Conservation (phyloP, 2,888 invertebrate species). For the Mayetiola destructor region DNA sequence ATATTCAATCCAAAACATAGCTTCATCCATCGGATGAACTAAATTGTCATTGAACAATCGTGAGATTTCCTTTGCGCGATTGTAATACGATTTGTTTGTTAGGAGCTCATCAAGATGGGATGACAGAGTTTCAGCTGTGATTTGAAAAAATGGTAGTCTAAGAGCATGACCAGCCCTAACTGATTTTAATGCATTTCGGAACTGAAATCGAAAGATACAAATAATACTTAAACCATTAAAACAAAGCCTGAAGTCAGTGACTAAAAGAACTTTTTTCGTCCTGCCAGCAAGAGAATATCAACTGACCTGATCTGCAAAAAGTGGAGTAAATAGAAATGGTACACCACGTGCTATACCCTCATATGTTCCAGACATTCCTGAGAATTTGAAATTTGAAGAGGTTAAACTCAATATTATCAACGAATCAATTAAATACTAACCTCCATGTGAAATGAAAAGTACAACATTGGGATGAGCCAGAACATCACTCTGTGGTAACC, state of each 20-base stretch:
- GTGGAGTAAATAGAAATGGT: slow-evolving; percentile 35
- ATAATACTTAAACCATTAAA: too few relatives aligned
- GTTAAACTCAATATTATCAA: background rate
- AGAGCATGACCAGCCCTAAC: slow-evolving; percentile 26
- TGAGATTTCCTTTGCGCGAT: slow-evolving; percentile 35
- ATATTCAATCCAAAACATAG: slow-evolving; percentile 47
- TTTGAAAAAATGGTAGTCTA: slow-evolving; percentile 16
- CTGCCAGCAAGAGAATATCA: too few relatives aligned
- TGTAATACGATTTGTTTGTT: slow-evolving; percentile 30
- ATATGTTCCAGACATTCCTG: background rate
- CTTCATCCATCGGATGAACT: slow-evolving; percentile 41
- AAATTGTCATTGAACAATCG: slow-evolving; percentile 40
- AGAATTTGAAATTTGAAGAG: background rate
- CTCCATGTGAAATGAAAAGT: slow-evolving; percentile 35
- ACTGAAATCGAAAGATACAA: too few relatives aligned
- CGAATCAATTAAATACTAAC: slow-evolving; percentile 19
- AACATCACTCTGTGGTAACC: slow-evolving; percentile 42
- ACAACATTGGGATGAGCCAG: slow-evolving; percentile 35
- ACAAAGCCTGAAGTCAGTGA: too few relatives aligned
- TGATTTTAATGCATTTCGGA: slow-evolving; percentile 31
- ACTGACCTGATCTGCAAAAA: slow-evolving; percentile 37
- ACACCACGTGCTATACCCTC: slow-evolving; percentile 26
- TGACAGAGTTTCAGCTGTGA: slow-evolving; percentile 27
- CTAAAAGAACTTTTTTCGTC: too few relatives aligned
- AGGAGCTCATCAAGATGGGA: slow-evolving; percentile 30